Evolutionary conservation across 2,888 invertebrate genomes (phyloP).

Genomic region (Agrotis clavis): DNA sequence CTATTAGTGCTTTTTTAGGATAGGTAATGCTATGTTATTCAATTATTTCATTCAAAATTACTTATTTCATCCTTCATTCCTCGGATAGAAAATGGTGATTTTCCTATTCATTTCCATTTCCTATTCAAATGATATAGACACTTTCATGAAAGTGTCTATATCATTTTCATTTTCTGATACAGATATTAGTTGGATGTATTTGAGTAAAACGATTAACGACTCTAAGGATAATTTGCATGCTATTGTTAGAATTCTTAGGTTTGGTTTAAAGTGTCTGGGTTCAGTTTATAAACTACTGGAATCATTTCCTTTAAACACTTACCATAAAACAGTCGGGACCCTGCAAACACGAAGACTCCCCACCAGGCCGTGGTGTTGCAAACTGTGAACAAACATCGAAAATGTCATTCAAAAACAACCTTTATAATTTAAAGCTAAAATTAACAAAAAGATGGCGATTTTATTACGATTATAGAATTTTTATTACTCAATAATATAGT

Average conservation of each 20-base stretch:
- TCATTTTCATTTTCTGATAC: not conserved
- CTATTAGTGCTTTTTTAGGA: not conserved
- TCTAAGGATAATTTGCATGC: not conserved
- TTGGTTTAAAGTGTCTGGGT: constrained; percentile 31
- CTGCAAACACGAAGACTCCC: constrained; percentile 93
- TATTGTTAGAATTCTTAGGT: constrained; percentile 4
- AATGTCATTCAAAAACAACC: constrained; percentile 71
- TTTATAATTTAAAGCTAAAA: constrained; percentile 38
- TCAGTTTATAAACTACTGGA: constrained; percentile 17
- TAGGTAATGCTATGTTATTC: not conserved
- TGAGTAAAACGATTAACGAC: not conserved
- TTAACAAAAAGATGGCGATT: constrained; percentile 38
- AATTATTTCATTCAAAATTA: not conserved
- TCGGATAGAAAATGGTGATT: too few species aligned
- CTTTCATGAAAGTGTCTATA: not conserved
- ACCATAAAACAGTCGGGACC: constrained; percentile 94
- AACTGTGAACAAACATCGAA: constrained; percentile 91
- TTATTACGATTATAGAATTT: constrained; percentile 43
- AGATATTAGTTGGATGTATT: not conserved
- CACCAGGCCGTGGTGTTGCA: constrained; percentile 92
- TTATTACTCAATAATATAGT: constrained; percentile 48
- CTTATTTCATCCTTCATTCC: not conserved
- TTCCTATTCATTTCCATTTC: too few species aligned
- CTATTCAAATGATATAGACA: too few species aligned
- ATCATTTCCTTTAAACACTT: constrained; percentile 78